Evolutionary conservation across 2,113 vertebrate genomes (phyloP), one percentile per base, ranked within the genome.

Genomic region (Phocoena phocoena): DNA sequence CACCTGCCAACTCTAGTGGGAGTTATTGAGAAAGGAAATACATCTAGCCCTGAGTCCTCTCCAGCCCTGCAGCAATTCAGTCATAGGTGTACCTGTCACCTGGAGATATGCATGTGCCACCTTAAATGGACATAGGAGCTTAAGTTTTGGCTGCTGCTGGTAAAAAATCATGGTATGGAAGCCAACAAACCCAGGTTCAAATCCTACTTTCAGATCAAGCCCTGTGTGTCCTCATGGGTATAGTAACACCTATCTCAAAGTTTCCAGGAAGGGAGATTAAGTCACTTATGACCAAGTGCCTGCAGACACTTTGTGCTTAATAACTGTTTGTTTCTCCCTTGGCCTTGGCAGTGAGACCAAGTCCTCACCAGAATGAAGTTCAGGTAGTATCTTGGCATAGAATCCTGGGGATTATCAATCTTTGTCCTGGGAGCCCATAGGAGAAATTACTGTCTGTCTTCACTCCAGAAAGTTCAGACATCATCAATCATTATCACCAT

Each of bases 121-220:
- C 44, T 88, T 33, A 90, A 77, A 44, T 58, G 67, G 62, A 73
- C 50, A 71, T n/a, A 50, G n/a, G 5, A 20, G 15, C 33, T 83
- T 31, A 83, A 5, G 20, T 38, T 13, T 87, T 81, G 47, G 63
- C 90, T 92, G 70, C 73, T 93, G 13, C 20, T 44, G 50, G 60
- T 62, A 10, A 93, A 92, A 93, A 90, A 25, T 77, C 13, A 33
- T 44, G 36, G 86, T 47, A 62, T 36, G 25, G 41, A 85, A 68
- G 36, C 76, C 63, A 60, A 31, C 21, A 90, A 58, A 80, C n/a
- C 21, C 18, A 62, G 8, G 25, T 67, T 97, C 60, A 73, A 17
- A 90, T 94, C 81, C 53, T 73, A 88, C 25, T 79, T 55, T 96
- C 63, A 36, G 13, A 96, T 87, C 44, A 92, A 94, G 28, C 41